Percentiles rank a stretch among this genome's conserved stretches.
Evolutionary conservation across 1,140 invertebrate genomes (phyloP).

Genomic region (Aphelenchoides besseyi): DNA sequence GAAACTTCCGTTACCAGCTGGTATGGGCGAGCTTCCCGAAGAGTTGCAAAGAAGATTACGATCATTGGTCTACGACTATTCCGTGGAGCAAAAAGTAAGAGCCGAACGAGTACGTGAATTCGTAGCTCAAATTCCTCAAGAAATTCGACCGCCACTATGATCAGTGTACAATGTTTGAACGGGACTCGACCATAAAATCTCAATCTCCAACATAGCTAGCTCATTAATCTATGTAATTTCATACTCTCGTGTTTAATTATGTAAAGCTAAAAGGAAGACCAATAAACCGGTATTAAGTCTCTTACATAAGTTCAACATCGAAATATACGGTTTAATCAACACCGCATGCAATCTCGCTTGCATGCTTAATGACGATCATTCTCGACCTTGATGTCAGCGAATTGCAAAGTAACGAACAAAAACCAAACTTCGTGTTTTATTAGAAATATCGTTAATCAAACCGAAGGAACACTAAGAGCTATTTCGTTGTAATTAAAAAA

Average conservation of each 20-base stretch:
- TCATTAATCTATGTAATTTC: background rate
- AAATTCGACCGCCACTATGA: background rate
- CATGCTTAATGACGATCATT: too few relatives aligned
- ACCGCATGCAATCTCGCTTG: too few relatives aligned
- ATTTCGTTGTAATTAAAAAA: too few relatives aligned
- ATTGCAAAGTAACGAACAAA: too few relatives aligned
- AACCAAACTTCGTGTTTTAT: too few relatives aligned
- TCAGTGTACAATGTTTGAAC: background rate
- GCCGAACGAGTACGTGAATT: background rate
- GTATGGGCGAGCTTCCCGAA: background rate
- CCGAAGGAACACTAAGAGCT: too few relatives aligned
- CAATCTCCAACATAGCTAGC: background rate
- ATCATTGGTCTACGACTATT: conserved; percentile 10
- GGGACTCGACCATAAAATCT: background rate
- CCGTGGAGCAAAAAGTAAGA: background rate
- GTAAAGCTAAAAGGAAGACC: background rate
- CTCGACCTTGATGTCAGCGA: too few relatives aligned
- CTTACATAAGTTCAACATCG: too few relatives aligned
- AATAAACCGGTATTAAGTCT: conserved; percentile 6
- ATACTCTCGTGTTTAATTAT: too few relatives aligned
- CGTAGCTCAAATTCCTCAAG: background rate
- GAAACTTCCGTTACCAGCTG: background rate
- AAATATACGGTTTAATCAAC: too few relatives aligned
- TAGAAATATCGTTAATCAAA: too few relatives aligned
- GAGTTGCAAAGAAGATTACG: background rate